Evolutionary conservation across 2,888 invertebrate genomes (phyloP).

Genomic region (Caenorhabditis uteleia): DNA sequence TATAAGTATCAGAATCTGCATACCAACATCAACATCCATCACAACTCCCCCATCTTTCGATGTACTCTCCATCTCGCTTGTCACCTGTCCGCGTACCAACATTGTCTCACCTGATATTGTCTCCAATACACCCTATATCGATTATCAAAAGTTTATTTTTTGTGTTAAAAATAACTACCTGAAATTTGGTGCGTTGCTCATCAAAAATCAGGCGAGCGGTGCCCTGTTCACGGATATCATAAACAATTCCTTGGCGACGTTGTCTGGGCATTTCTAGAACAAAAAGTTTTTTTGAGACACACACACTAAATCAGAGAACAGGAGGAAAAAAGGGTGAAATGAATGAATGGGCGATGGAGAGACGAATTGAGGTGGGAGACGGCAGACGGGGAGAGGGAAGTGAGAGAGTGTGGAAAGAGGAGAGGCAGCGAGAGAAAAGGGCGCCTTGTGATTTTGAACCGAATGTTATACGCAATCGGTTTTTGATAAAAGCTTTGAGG

Average conservation of each 20-base stretch:
- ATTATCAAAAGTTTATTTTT: not conserved
- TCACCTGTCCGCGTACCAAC: constrained; percentile 24
- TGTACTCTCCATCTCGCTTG: constrained; percentile 6
- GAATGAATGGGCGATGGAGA: not conserved
- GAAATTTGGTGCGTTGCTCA: constrained; percentile 27
- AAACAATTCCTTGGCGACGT: constrained; percentile 40
- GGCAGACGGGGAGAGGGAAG: no score
- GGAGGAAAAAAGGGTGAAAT: not conserved
- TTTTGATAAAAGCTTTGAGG: no score
- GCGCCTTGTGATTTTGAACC: no score
- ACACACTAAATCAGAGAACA: no score
- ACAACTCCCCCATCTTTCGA: constrained; percentile 11
- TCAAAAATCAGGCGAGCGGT: constrained; percentile 35
- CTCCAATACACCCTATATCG: constrained; percentile 28
- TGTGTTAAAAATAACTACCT: no score
- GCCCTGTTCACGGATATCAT: constrained; percentile 30
- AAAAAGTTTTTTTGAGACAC: no score
- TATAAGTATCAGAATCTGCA: constrained; percentile 3
- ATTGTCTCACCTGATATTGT: constrained; percentile 35
- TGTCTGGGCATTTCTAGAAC: constrained; percentile 25
- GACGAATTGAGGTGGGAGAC: not conserved
- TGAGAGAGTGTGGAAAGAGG: no score
- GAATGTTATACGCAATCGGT: no score
- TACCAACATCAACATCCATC: constrained; percentile 31
- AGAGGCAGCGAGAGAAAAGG: no score